A percentile compares a stretch with the other conserved stretches of the same genome.
phyloP scores from a whole-genome alignment of 2,888 invertebrate genomes.

The Lasioglossum morio region DNA sequence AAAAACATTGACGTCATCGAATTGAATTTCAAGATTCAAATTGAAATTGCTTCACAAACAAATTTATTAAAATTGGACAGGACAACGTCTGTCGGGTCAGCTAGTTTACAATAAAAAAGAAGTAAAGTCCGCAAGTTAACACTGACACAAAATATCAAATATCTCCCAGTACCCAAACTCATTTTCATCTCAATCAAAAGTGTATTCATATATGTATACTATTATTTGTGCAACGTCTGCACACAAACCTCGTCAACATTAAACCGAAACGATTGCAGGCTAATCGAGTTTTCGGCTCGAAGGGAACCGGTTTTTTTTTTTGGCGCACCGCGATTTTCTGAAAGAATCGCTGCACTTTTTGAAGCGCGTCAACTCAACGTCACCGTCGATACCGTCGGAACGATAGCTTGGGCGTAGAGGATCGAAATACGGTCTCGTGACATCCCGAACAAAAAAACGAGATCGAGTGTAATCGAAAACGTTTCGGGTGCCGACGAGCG shows the following conservation, averaged over 20 bases:
- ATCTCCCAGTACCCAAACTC: too few species aligned
- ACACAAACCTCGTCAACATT: not conserved
- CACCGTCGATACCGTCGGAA: conserved; percentile 14
- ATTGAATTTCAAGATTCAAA: too few species aligned
- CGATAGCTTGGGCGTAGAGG: not conserved
- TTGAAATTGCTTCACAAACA: too few species aligned
- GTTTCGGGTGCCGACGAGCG: conserved; percentile 31
- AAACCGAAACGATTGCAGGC: not conserved
- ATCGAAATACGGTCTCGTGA: conserved; percentile 22
- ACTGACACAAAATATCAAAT: too few species aligned
- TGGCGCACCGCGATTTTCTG: not conserved
- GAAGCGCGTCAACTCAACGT: conserved; percentile 28
- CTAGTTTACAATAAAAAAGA: too few species aligned
- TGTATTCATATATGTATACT: too few species aligned
- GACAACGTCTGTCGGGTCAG: too few species aligned
- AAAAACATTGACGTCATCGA: too few species aligned
- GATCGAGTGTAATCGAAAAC: conserved; percentile 63
- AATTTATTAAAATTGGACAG: too few species aligned
- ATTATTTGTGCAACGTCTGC: not conserved
- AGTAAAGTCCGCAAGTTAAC: too few species aligned
- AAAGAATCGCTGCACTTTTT: conserved; percentile 46
- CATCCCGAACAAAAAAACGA: conserved; percentile 36
- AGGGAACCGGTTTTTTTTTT: not conserved
- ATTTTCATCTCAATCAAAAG: too few species aligned
- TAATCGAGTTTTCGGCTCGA: conserved; percentile 19